Base-by-base conservation (phyloP, 2,797 vertebrate species). In the Gymnoscopelus microlampas region DNA sequence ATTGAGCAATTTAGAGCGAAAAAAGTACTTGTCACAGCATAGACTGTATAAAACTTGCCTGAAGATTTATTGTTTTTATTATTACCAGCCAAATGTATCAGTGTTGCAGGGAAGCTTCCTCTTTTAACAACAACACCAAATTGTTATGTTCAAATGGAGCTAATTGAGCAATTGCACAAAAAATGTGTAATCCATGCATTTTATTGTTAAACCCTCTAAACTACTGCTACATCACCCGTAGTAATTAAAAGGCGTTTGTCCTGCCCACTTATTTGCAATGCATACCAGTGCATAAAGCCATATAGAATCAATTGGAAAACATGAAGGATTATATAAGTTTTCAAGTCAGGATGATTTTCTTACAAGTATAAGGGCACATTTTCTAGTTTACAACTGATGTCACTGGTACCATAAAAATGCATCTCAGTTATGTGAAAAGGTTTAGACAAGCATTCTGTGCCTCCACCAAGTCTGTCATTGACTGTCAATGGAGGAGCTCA, bases 321-420 rank as follows among this genome's bases (percentile, higher is more conserved):
- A 88, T 86, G 81, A 70, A 86, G 84, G 32, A 35, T 35, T 32
- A 32, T 78, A 66, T 23, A 3, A 49, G 70, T 67, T 79, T 47
- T 64, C 82, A 68, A 87, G 81, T 66, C 66, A 60, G 81, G 79
- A 81, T 82, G 83, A 83, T 85, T 85, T 86, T 78, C 79, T 73
- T 82, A 66, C 62, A 19, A 19, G 19, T 74, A 60, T 53, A 55
- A 13, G 12, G 47, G 58, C 44, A 70, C 71, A 72, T 75, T 78
- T 68, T 67, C 60, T 48, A 4, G 59, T 54, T 60, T 50, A 57
- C 39, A 58, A 63, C 15, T 44, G 60, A 67, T 78, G 77, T 79
- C 5, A 71, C 50, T 63, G 7, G 26, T 29, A 29, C 26, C 32
- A 14, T 4, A 3, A 49, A 81, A 75, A 62, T 49, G 39, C 24